Evolutionary conservation across 2,888 invertebrate species (phyloP), one percentile per base, ranked within the genome.

Genomic region (Lathronympha strigana): DNA sequence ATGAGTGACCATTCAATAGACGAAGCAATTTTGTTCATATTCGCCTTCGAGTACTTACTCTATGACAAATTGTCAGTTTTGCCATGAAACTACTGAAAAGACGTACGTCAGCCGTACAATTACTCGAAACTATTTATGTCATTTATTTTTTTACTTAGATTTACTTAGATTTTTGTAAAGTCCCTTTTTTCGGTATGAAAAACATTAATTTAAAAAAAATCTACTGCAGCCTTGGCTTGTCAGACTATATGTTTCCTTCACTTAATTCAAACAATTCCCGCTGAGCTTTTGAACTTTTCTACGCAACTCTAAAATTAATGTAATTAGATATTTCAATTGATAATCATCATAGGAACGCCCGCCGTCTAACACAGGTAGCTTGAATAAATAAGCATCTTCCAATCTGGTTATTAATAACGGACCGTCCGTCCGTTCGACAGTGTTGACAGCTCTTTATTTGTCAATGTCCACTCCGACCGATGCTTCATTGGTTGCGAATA

Each of bases 401-500:
- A 76, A 81, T 83, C 79, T 81, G 78, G 84, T 87, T 88, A 88
- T 89, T 87, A 86, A 89, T 88, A 87, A 83, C 80, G 72, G 73
- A 73, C 84, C 43, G 43, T 19, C 40, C 43, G 43, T 21, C 40
- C 79, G 80, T 80, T 76, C 79, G 78, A 76, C 73, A 66, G 54
- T 80, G 77, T 76, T 85, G 88, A 89, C 88, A 87, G 87, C 83
- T 73, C 79, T 82, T 81, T 86, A 88, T 88, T 86, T 84, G 84
- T 88, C 88, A 87, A 83, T 79, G 88, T 88, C 88, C 77, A 76
- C 73, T 79, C 70, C 71, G 60, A 67, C 67, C 67, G 74, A 74
- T 72, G 68, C 77, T 76, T 82, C 80, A 78, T 79, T 77, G 73
- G 73, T 76, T 75, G 83, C 83, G 78, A 87, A 85, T 83, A 84